Evolutionary conservation across 1,140 invertebrate species (phyloP), one percentile per base, ranked within the genome.

Genomic region (Drosophila pruinosa): DNA sequence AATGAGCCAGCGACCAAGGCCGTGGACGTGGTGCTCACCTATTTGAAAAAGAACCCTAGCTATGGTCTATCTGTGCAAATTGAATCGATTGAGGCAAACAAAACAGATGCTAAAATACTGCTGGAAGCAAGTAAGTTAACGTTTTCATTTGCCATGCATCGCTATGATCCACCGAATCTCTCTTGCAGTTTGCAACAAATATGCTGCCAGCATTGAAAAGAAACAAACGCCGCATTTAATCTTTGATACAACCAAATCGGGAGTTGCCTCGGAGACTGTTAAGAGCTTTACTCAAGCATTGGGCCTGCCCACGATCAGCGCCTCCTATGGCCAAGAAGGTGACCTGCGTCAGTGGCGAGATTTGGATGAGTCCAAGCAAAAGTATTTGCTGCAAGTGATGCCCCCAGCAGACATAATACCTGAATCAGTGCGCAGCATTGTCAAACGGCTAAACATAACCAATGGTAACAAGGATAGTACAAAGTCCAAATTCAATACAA

Each of bases 341-440:
- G 96, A 97, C 91, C 89, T 97, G 5, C 92, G 95, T 43, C 95
- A 96, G 75, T 97, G 96, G 96, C 93, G 95, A 8, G 93, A 95
- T 39, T 90, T 97, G 28, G 92, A 93, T 6, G 92, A 91, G 1
- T 93, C 94, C 26, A 94, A 97, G 83, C 93, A 93, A 34, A 94
- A 93, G 63, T 97, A 95, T 91, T 90, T 97, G 7, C 93, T 94
- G 12, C 94, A 95, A 91, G 92, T 98, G 24, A 95, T 95, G 93
- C 96, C 96, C 0, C 97, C 97, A 1, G 95, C 94, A 0, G 96
- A 98, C 83, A 92, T 97, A 6, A 94, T 97, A 56, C 95, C 96
- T 0, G 95, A 97, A 89, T 94, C 95, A 3, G 93, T 98, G 0
- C 92, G 96, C 43, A 95, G 96, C 41, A 94, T 98, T 59, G 95